Percentiles rank a stretch among this genome's conserved stretches.
These are phyloP conservation scores for Epiblema foenella DNA, from an alignment of 2,888 invertebrate genomes.

Conservation along the genomic window DNA sequence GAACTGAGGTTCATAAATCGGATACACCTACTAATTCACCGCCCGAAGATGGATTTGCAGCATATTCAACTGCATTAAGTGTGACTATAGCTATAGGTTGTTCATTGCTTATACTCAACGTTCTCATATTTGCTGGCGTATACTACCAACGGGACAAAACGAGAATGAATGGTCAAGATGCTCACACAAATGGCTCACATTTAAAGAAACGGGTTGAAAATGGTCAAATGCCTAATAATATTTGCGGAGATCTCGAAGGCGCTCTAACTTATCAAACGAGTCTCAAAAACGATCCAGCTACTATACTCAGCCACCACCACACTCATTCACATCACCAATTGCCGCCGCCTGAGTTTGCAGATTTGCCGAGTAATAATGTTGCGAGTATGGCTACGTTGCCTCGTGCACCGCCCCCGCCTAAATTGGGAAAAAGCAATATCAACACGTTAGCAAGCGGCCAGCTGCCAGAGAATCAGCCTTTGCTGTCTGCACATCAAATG, in stretches of 20 bases:
- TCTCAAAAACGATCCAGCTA: slow-evolving; percentile 88
- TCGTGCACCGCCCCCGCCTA: slow-evolving; percentile 91
- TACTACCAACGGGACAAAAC: slow-evolving; percentile 96
- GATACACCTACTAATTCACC: slow-evolving; percentile 81
- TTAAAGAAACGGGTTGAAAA: slow-evolving; percentile 91
- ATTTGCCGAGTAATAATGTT: slow-evolving; percentile 89
- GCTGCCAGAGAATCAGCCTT: slow-evolving; percentile 87
- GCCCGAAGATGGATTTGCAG: slow-evolving; percentile 95
- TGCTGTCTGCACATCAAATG: slow-evolving; percentile 90
- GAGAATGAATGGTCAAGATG: slow-evolving; percentile 86
- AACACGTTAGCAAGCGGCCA: slow-evolving; percentile 85
- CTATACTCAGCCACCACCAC: slow-evolving; percentile 90
- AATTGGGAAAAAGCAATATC: slow-evolving; percentile 86
- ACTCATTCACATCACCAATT: slow-evolving; percentile 91
- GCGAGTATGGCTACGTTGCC: slow-evolving; percentile 86
- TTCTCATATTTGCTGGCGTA: slow-evolving; percentile 96
- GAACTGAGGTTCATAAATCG: slow-evolving; percentile 69
- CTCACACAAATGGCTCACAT: slow-evolving; percentile 80
- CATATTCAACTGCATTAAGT: slow-evolving; percentile 95
- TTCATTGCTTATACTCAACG: slow-evolving; percentile 95
- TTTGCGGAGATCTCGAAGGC: slow-evolving; percentile 92
- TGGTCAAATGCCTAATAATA: slow-evolving; percentile 95
- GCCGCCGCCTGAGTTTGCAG: slow-evolving; percentile 93
- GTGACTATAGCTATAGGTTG: slow-evolving; percentile 98
- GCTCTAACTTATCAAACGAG: slow-evolving; percentile 80